Base-by-base conservation (phyloP, 2,888 invertebrate genomes). In the Dolichopus griseipennis region DNA sequence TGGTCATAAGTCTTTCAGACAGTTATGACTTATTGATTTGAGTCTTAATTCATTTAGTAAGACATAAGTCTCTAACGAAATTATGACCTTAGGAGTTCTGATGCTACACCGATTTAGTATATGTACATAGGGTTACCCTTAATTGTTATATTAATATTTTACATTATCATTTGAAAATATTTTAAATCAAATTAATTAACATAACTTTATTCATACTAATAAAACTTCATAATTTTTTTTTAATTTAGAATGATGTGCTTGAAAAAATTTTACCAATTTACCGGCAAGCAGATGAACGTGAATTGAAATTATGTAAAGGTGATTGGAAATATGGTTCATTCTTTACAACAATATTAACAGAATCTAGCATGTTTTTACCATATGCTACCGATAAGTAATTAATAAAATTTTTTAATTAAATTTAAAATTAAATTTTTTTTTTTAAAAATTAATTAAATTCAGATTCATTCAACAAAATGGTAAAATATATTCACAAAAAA, bases 251-350 rank as follows among this genome's bases (percentile, higher is more conserved):
- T 80, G 86, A 87, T 73, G 86, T 89, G 70, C 86, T 95, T 72
- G 91, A 94, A 82, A 84, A 87, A 69, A 75, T 94, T 62, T 84
- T 93, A 12, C 93, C 92, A 2, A 81, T 90, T 63, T 94, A 92
- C 76, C 85, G 93, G 69, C 75, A 84, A 68, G 88, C 88, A 0
- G 88, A 87, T 1, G 83, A 86, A 67, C 86, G 88, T n/a, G 95
- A 95, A 80, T 81, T 94, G 20, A 82, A 84, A 72, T 78, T 91
- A 18, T 90, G 89, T 70, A 87, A 88, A 0, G 88, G 88, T 10
- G 84, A 85, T 67, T 93, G 92, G 89, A 92, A 91, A 78, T 91
- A 91, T 76, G 96, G 95, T 0, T 88, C 90, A 0, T 93, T 87
- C 77, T 91, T 88, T 72, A 88, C 90, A 4, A 94, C 95, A 1